phyloP scores from a whole-genome alignment of 2,797 vertebrate species.

The Hephaestus fuliginosus region DNA sequence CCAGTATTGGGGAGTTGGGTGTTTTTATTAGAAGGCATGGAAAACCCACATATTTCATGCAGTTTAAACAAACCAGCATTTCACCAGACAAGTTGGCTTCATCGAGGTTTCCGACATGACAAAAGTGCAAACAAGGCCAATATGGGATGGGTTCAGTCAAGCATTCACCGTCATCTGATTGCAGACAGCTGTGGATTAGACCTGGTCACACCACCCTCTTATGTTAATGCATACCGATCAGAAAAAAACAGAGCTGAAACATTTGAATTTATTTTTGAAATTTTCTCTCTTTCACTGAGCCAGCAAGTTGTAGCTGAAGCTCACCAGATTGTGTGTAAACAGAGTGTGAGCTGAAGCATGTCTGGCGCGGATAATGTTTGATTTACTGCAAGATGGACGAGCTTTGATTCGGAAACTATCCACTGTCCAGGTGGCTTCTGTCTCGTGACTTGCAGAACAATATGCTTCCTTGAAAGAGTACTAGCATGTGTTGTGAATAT shows the following conservation, averaged over 20 bases:
- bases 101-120: slow-evolving; percentile 12
- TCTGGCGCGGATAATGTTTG: slow-evolving; percentile 14
- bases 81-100: not conserved
- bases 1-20: not conserved
- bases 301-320: not conserved
- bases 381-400: slow-evolving; percentile 9
- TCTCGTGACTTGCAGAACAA: slow-evolving; percentile 3
- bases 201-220: not conserved
- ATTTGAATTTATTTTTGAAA: not conserved
- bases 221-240: too few species aligned
- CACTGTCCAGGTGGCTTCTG: slow-evolving; percentile 32
- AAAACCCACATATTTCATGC: not conserved
- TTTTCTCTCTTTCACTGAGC: not conserved
- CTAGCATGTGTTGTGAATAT: not conserved
- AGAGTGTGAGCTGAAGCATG: slow-evolving; percentile 19
- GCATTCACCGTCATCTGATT: not conserved
- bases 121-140: not conserved
- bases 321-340: slow-evolving; percentile 6
- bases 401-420: slow-evolving; percentile 40
- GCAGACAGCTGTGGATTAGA: not conserved
- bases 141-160: not conserved
- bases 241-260: not conserved
- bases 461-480: slow-evolving; percentile 9
- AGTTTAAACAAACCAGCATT: not conserved
- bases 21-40: not conserved